Percentiles rank a stretch among this genome's conserved stretches.
phyloP scores from a whole-genome alignment of 2,888 invertebrate genomes.

The Diaphora mendica region DNA sequence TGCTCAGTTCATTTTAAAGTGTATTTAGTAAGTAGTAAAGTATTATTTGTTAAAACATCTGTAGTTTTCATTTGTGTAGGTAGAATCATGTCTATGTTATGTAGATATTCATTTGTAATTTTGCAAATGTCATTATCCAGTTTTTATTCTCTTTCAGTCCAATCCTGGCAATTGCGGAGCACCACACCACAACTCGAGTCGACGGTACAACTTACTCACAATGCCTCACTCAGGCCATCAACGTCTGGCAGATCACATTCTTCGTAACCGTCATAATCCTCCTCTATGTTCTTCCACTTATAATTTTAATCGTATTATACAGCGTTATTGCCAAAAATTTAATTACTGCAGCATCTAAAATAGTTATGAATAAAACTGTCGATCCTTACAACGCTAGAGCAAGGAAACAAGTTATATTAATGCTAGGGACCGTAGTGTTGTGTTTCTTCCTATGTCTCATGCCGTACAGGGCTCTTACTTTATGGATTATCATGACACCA shows the following conservation, averaged over 20 bases:
- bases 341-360: slow-evolving; percentile 89
- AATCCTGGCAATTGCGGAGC: slow-evolving; percentile 91
- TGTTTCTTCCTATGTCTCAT: slow-evolving; percentile 95
- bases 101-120: slow-evolving; percentile 34
- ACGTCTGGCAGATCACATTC: slow-evolving; percentile 91
- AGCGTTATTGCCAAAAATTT: slow-evolving; percentile 94
- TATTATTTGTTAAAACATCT: slow-evolving; percentile 18
- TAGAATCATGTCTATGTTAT: slow-evolving; percentile 20
- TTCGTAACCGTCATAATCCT: slow-evolving; percentile 92
- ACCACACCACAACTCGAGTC: slow-evolving; percentile 88
- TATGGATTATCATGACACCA: slow-evolving; percentile 93
- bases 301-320: slow-evolving; percentile 93
- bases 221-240: slow-evolving; percentile 92
- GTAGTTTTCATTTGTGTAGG: slow-evolving; percentile 8
- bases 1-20: slow-evolving; percentile 18
- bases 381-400: slow-evolving; percentile 90
- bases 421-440: slow-evolving; percentile 94
- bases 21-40: slow-evolving; percentile 16
- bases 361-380: slow-evolving; percentile 90
- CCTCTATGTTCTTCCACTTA: slow-evolving; percentile 93
- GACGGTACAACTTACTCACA: slow-evolving; percentile 91
- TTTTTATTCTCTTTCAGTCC: slow-evolving; percentile 89
- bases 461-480: slow-evolving; percentile 93
- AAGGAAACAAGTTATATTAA: slow-evolving; percentile 93
- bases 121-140: slow-evolving; percentile 40